phyloP scores from a whole-genome alignment of 2,797 vertebrate species.

The Ctenochaetus hawaiiensis region DNA sequence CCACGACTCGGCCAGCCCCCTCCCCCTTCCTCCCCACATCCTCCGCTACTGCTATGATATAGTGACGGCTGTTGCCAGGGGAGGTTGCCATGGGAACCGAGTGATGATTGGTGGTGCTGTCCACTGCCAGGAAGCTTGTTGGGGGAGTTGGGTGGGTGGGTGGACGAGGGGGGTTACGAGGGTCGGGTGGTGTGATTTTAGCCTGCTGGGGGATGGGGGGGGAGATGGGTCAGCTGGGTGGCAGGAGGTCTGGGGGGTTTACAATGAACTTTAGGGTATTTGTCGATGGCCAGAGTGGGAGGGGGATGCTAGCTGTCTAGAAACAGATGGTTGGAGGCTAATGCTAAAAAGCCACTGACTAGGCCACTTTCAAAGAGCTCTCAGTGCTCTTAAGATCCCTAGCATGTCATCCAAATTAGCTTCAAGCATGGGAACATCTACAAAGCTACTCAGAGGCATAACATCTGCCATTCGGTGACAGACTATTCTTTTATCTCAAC shows the following conservation, averaged over 20 bases:
- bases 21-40: slow-evolving; percentile 85
- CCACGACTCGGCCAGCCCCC: slow-evolving; percentile 89
- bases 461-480: slow-evolving; percentile 41
- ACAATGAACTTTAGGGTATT: slow-evolving; percentile 77
- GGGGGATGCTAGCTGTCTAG: slow-evolving; percentile 39
- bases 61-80: slow-evolving; percentile 92
- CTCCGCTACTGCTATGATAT: slow-evolving; percentile 88
- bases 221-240: slow-evolving; percentile 80
- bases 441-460: slow-evolving; percentile 2
- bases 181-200: slow-evolving; percentile 83
- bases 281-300: slow-evolving; percentile 50
- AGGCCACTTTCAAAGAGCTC: slow-evolving; percentile 59
- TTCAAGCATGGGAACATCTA: slow-evolving; percentile 29
- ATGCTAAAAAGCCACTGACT: slow-evolving; percentile 62
- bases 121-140: slow-evolving; percentile 89
- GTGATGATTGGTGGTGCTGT: slow-evolving; percentile 92
- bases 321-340: slow-evolving; percentile 76
- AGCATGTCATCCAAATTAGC: slow-evolving; percentile 52
- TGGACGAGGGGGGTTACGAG: slow-evolving; percentile 72
- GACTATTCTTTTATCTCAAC: slow-evolving; percentile 34
- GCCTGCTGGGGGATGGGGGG: slow-evolving; percentile 64
- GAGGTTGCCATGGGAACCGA: slow-evolving; percentile 93
- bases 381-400: slow-evolving; percentile 48
- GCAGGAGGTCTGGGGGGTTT: slow-evolving; percentile 84
- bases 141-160: slow-evolving; percentile 82